Evolutionary conservation across 1,140 invertebrate genomes (phyloP).

Genomic region (Xylocopa sonorina): DNA sequence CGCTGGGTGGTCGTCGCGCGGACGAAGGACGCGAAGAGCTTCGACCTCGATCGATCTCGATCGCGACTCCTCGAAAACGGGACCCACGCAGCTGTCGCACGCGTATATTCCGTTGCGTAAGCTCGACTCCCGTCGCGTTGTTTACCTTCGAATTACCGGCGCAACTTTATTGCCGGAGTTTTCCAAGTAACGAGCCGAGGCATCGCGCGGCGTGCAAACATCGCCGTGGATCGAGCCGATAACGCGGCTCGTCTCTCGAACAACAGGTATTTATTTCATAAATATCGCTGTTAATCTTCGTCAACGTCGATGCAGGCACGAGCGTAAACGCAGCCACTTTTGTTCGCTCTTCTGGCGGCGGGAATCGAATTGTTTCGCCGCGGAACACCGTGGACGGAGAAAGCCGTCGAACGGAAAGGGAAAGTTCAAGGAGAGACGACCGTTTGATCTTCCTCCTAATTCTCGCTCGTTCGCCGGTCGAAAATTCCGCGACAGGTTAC

Average conservation of each 20-base stretch:
- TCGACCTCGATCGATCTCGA: background rate
- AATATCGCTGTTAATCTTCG: background rate
- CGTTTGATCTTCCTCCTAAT: slow-evolving; percentile 3
- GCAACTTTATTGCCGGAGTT: slow-evolving; percentile 17
- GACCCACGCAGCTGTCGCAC: background rate
- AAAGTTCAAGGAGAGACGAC: background rate
- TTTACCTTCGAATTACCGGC: slow-evolving; percentile 40
- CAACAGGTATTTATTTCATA: background rate
- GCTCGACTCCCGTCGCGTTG: background rate
- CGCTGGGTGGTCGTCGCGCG: too few relatives aligned
- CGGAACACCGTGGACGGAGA: background rate
- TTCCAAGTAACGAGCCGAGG: background rate
- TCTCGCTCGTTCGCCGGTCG: slow-evolving; percentile 15
- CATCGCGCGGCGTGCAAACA: slow-evolving; percentile 14
- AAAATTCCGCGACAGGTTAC: slow-evolving; percentile 48
- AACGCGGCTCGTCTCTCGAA: background rate
- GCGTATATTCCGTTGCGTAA: slow-evolving; percentile 9
- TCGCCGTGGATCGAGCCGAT: background rate
- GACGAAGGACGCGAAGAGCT: background rate
- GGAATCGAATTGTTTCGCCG: background rate
- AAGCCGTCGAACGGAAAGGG: too few relatives aligned
- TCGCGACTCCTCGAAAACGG: background rate
- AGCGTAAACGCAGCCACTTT: background rate
- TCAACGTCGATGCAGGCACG: background rate
- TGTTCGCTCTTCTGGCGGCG: background rate